Conservation (phyloP, 2,888 invertebrate genomes). For the Lutraria lutraria region DNA sequence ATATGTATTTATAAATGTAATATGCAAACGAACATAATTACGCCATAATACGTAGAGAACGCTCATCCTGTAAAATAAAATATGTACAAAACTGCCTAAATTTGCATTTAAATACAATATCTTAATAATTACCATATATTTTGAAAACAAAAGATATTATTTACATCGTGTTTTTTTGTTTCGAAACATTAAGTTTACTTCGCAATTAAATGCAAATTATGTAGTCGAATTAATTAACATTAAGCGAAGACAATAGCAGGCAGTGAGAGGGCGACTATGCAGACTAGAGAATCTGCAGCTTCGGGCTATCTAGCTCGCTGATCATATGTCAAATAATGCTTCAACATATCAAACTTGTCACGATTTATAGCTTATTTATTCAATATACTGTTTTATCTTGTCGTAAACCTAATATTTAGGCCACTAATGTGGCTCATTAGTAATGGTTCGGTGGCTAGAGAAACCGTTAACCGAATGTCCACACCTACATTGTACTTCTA, state of each 20-base stretch:
- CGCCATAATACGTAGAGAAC: no score
- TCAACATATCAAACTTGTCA: constrained; percentile 31
- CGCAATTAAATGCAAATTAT: constrained; percentile 41
- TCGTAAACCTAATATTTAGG: constrained; percentile 39
- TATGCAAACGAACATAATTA: no score
- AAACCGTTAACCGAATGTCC: constrained; percentile 21
- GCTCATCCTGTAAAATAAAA: no score
- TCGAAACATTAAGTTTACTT: constrained; percentile 20
- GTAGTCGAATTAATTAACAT: constrained; percentile 23
- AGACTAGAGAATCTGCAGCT: not conserved
- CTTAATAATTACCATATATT: not conserved
- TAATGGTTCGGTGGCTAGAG: constrained; percentile 25
- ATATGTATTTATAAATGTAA: no score
- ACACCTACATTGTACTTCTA: constrained; percentile 12
- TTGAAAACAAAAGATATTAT: not conserved
- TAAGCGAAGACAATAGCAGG: constrained; percentile 19
- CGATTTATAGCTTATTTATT: constrained; percentile 40
- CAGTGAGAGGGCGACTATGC: constrained; percentile 29
- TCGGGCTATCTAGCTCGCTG: constrained; percentile 20
- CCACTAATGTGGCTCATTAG: constrained; percentile 35
- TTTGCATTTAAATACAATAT: constrained; percentile 19
- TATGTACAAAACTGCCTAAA: not conserved
- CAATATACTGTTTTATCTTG: constrained; percentile 38
- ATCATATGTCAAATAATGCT: constrained; percentile 35
- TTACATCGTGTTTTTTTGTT: constrained; percentile 6